These are phyloP conservation scores for Protula sp. DNA, from an alignment of 2,888 invertebrate species.

Conservation along the genomic window DNA sequence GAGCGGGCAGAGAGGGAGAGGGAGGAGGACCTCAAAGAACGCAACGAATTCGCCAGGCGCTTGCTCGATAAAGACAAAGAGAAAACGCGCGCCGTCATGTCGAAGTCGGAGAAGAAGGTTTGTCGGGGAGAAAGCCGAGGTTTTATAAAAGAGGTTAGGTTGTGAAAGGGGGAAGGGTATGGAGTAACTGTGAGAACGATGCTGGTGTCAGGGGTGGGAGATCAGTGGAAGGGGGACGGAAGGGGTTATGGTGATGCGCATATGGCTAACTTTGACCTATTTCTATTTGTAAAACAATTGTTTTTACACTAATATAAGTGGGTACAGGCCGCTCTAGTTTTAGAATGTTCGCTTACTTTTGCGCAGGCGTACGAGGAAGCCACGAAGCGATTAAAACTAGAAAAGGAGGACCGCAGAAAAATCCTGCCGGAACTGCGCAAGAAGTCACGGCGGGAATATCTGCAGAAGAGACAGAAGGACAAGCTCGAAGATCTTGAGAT, in stretches of 20 bases:
- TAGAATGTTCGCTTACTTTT: no score
- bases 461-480: slow-evolving; percentile 92
- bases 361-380: slow-evolving; percentile 65
- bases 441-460: slow-evolving; percentile 86
- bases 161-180: not conserved
- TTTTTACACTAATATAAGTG: no score
- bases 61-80: slow-evolving; percentile 84
- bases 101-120: slow-evolving; percentile 56
- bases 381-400: slow-evolving; percentile 80
- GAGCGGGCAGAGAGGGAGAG: slow-evolving; percentile 67
- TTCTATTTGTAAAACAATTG: no score
- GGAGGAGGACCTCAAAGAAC: slow-evolving; percentile 77
- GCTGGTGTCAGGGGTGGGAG: no score
- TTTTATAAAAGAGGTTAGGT: not conserved
- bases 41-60: slow-evolving; percentile 89
- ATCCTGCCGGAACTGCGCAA: slow-evolving; percentile 81
- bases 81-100: slow-evolving; percentile 68
- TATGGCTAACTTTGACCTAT: no score
- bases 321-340: no score
- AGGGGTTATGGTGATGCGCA: no score
- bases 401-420: slow-evolving; percentile 78
- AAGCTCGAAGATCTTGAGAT: slow-evolving; percentile 92
- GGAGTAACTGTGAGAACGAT: no score
- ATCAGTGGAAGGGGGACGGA: no score
- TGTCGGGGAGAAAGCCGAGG: no score